Base-by-base conservation (phyloP, 1,140 invertebrate species). In the Drosophila simulans region DNA sequence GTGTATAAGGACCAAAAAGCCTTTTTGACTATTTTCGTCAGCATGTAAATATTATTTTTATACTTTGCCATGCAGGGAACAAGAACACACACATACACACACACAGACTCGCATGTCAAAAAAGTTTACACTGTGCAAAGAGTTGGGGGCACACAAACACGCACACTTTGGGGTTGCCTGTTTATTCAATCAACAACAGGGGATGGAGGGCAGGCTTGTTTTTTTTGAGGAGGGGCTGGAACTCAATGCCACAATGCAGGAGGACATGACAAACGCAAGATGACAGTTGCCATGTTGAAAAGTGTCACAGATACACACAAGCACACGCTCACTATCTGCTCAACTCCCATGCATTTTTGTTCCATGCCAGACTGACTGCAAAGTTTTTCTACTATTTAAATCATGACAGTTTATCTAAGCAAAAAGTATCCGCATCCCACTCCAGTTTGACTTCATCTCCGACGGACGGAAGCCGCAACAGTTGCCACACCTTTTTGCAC, bases 341-440 rank as follows among this genome's bases (percentile, higher is more conserved):
- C 7, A 31, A 31, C 52, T 17, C 13, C n/a, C n/a, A 43, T 39
- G 48, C 55, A 42, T 81, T 77, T 74, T 78, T 82, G 57, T 65
- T 65, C 27, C 49, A 60, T 71, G 77, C 64, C 76, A 66, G 57
- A 55, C 63, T 42, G 74, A 72, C 58, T 57, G 25, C 64, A 86
- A 89, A 88, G 83, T 88, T 88, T 88, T 88, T 88, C 80, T 77
- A 80, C 85, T 83, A 88, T 89, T 88, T 88, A 88, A 88, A 88
- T 89, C 83, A 89, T 88, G 84, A 68, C 84, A 88, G 84, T 86
- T 86, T 86, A 86, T 88, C 84, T 88, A 88, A 83, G 79, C 84
- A 89, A 70, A 70, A 68, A 46, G 10, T 20, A 77, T 13, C 51
- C 66, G 48, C 60, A 31, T 43, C 12, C 46, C 63, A 46, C 42